A percentile compares a stretch with the other conserved stretches of the same genome.
These are phyloP conservation scores for Lepidocolaptes lacrymiger DNA, from an alignment of 2,797 vertebrate genomes.

Conservation along the genomic window DNA sequence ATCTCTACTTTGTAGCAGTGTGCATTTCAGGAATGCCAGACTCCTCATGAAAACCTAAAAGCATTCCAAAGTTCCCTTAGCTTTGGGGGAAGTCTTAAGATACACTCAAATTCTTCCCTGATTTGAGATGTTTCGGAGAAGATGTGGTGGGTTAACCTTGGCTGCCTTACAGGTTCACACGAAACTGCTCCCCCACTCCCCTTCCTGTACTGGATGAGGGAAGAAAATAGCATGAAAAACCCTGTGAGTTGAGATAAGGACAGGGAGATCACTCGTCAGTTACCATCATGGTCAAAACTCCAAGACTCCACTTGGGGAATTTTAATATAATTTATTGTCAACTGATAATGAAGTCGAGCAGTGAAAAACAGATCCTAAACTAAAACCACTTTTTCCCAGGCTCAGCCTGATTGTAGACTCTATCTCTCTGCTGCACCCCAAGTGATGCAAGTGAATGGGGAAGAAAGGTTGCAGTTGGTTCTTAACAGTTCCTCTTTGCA, in stretches of 20 bases:
- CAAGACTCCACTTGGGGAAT: neutral
- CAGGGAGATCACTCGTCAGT: neutral
- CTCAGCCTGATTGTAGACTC: neutral
- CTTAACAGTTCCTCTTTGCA: neutral
- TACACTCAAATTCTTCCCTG: neutral
- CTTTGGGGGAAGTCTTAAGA: neutral
- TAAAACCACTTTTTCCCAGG: neutral
- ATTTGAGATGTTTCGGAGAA: neutral
- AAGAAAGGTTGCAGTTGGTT: neutral
- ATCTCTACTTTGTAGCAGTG: neutral
- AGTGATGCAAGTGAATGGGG: neutral
- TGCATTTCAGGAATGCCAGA: neutral
- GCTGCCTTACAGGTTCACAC: neutral
- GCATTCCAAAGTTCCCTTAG: neutral
- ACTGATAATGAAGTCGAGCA: neutral
- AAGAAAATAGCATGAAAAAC: neutral
- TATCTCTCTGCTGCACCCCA: accelerated
- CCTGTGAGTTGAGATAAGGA: neutral
- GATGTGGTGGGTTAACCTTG: neutral
- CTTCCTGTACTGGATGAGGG: neutral
- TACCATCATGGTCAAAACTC: neutral
- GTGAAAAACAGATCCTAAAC: neutral
- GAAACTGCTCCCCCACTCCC: neutral
- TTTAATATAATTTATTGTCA: neutral
- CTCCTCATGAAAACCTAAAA: neutral